Evolutionary conservation across 2,888 invertebrate genomes (phyloP), one percentile per base, ranked within the genome.

Genomic region (Coenonympha arcania): DNA sequence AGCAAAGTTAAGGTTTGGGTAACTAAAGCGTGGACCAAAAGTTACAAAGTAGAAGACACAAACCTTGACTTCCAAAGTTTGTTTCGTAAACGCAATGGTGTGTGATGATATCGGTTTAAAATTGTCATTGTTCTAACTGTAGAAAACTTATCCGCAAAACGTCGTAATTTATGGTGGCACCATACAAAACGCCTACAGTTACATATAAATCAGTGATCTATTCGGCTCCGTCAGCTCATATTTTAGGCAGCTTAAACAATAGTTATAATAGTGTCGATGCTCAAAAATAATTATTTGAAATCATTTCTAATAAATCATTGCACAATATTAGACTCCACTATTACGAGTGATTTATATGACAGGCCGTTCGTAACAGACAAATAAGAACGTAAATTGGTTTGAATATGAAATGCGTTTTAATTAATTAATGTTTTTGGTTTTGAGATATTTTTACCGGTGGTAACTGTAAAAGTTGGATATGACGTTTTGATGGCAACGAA

Each of bases 261-360:
- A 72, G 79, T 76, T 76, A 72, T 75, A 75, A 75, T 78, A 71
- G 79, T 74, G 76, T 79, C 77, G 77, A 83, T 77, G 73, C 68
- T 76, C 73, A 73, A 71, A 69, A 71, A 70, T 76, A 81, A 80
- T 81, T 83, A 83, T 80, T 83, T 79, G 72, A 72, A 69, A 79
- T 71, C 76, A 70, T 74, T 81, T 76, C 68, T 71, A 76, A 83
- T 84, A 84, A 84, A 84, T 84, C 82, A 84, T 76, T 76, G 78
- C 78, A 76, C 78, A 79, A 65, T 74, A 80, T 83, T 81, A 78
- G 76, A 82, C 72, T 67, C 71, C 70, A 72, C 72, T 73, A 79
- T 79, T 76, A 79, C 62, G 63, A 63, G 67, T 82, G 82, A 84
- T 84, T 84, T 84, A 84, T 74, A 64, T 76, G 81, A 66, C 78